Base-by-base conservation (phyloP, 1,140 invertebrate genomes). In the Thaumatotibia leucotreta region DNA sequence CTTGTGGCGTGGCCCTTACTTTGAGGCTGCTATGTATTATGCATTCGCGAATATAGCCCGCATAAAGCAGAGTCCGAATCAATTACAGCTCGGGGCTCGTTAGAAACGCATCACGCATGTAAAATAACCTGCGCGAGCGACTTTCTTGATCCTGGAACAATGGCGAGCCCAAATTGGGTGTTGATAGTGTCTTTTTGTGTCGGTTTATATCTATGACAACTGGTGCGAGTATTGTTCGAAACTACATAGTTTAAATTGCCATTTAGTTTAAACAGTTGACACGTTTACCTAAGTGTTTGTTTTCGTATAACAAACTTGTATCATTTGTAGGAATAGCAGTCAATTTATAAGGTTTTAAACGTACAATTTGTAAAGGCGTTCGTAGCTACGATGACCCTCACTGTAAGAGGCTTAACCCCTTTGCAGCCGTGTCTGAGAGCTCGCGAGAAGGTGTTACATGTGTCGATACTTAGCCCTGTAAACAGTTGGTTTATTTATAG, bases 51-150 rank as follows among this genome's bases (percentile, higher is more conserved):
- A 90, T 89, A 87, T 86, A 88, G 82, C 68, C 75, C 74, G 86
- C 81, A 88, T 90, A 88, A 88, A 86, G 70, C 80, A 82, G 77
- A 70, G 77, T 76, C 80, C 80, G 86, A 88, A 87, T 89, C 86
- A 88, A 89, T 90, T 89, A 88, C 77, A 68, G 80, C 77, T 77
- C 64, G 52, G 76, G 65, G 77, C 86, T 90, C 86, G 86, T 89
- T 90, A 85, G 85, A 87, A 87, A 90, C 88, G 88, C 86, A 86
- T 88, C 85, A 88, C 85, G 86, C 84, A 90, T 90, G 84, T 88
- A 82, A 82, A 87, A 87, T 88, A 80, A 85, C 69, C 76, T 82
- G 80, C 84, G 86, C 82, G 82, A 82, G 70, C 73, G 72, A 78
- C 84, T 89, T 84, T 86, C 82, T 49, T 84, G 80, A 76, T 75